Evolutionary conservation across 2,888 invertebrate genomes (phyloP).

Genomic region (Rhagonycha lutea): DNA sequence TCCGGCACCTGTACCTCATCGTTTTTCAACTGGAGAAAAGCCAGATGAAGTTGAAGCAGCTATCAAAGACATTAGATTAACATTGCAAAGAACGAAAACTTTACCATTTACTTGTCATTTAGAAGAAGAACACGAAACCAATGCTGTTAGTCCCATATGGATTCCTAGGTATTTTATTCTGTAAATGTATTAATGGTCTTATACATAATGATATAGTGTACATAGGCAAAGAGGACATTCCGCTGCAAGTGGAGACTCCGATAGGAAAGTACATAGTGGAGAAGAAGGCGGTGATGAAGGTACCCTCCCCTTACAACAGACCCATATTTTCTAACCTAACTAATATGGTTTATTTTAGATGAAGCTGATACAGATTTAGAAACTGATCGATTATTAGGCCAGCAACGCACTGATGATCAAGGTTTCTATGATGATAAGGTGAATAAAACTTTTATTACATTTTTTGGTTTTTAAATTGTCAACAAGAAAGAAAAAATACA

Average conservation of each 20-base stretch:
- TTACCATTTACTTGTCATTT: slow-evolving; percentile 60
- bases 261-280: slow-evolving; percentile 69
- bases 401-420: slow-evolving; percentile 91
- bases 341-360: slow-evolving; percentile 54
- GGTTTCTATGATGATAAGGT: slow-evolving; percentile 91
- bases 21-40: slow-evolving; percentile 55
- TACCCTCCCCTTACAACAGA: slow-evolving; percentile 29
- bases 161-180: slow-evolving; percentile 63
- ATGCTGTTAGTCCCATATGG: slow-evolving; percentile 69
- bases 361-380: slow-evolving; percentile 97
- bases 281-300: slow-evolving; percentile 63
- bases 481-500: slow-evolving; percentile 9
- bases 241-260: slow-evolving; percentile 62
- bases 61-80: slow-evolving; percentile 82
- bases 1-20: slow-evolving; percentile 76
- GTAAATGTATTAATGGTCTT: neutral
- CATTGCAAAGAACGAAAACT: slow-evolving; percentile 73
- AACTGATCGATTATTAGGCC: slow-evolving; percentile 93
- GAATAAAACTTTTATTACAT: slow-evolving; percentile 32
- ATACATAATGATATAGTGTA: slow-evolving; percentile 1
- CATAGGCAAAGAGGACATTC: slow-evolving; percentile 61
- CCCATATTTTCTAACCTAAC: neutral
- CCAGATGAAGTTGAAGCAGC: slow-evolving; percentile 63
- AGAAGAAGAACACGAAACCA: slow-evolving; percentile 55
- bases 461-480: slow-evolving; percentile 1